Percentiles rank a stretch among this genome's conserved stretches.
Conservation (phyloP, 1,140 invertebrate genomes). For the Penaeus japonicus region DNA sequence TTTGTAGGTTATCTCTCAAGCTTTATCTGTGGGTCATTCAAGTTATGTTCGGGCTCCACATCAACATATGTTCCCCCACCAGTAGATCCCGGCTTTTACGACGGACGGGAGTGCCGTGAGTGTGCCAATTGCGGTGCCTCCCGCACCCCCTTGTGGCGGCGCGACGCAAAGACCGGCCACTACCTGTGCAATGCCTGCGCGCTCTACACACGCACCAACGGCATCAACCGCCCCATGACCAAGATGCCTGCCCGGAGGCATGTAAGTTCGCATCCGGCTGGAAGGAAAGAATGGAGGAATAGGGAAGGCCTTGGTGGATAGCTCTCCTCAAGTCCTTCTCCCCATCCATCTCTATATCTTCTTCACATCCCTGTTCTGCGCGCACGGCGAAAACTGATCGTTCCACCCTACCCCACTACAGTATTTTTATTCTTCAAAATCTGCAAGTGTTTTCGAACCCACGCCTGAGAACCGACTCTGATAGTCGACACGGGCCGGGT, state of each 20-base stretch:
- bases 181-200: conserved; percentile 71
- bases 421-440: too few relatives aligned
- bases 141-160: conserved; percentile 92
- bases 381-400: too few relatives aligned
- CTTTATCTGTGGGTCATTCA: too few relatives aligned
- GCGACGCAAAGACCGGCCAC: conserved; percentile 95
- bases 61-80: too few relatives aligned
- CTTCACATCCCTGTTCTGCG: too few relatives aligned
- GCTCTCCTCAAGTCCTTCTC: background rate
- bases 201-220: conserved; percentile 92
- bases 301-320: background rate
- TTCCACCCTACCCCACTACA: too few relatives aligned
- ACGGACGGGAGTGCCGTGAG: conserved; percentile 78
- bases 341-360: background rate
- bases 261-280: conserved; percentile 31
- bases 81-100: background rate
- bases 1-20: too few relatives aligned
- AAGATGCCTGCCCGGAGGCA: conserved; percentile 66
- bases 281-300: background rate
- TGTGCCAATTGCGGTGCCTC: conserved; percentile 98
- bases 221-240: conserved; percentile 79
- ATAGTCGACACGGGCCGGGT: too few relatives aligned
- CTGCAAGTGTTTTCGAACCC: too few relatives aligned
- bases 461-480: too few relatives aligned
- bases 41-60: too few relatives aligned